Evolutionary conservation across 2,113 vertebrate species (phyloP), one percentile per base, ranked within the genome.

Genomic region (Phylloscopus trochilus): DNA sequence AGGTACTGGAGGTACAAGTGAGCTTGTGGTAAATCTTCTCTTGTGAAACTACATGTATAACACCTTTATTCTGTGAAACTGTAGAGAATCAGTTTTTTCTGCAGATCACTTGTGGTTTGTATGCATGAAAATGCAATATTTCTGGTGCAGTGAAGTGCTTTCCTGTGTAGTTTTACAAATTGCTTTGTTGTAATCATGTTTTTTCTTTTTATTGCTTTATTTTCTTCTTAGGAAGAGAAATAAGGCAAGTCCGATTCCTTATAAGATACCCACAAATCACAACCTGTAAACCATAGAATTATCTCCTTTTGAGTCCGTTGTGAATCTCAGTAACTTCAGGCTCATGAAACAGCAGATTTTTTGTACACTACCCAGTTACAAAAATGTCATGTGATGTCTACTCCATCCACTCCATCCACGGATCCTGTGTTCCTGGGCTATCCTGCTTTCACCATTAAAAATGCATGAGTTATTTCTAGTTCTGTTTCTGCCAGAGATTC

Each of bases 71-170:
- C 53, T 58, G 31, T 83, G 59, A 56, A 88, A 86, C 67, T 90
- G 82, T 53, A 73, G 63, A 96, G 26, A 96, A 94, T 95, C 77
- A 13, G 52, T 95, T 95, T 86, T 88, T 68, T 92, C 75, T 87
- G 64, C 49, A 85, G 53, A 85, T 93, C 66, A 68, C 58, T 90
- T 79, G 44, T 44, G n/a, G 82, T 62, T 88, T 76, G 63, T 80
- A 47, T 83, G 95, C 88, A 86, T 95, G 95, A 90, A 95, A 96
- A 96, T 80, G 59, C 63, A 93, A 49, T 92, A 70, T 93, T 95
- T 95, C 95, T 95, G 90, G 90, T 88, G 58, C 55, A 80, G 79
- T 53, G 53, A 83, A 80, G 53, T 80, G 63, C 59, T 66, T 92
- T 88, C 67, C 88, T 22, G 37, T 2, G 2, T 49, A 58, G 67